Base-by-base conservation (phyloP, 2,797 vertebrate species). In the Hydrocynus forskahlii region DNA sequence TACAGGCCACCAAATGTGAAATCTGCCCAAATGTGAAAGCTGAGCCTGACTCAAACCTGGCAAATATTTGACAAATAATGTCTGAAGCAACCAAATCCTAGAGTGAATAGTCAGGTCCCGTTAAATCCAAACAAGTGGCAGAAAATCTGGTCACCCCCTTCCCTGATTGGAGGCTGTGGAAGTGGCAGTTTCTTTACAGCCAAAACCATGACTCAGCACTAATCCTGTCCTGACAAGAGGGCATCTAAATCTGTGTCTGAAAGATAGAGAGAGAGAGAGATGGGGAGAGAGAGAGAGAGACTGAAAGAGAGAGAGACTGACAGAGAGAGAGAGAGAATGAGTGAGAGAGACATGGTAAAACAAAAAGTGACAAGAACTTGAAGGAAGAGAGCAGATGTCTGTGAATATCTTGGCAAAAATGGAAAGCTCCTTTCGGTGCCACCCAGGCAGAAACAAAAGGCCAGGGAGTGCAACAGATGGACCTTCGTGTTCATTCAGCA, bases 171-270 rank as follows among this genome's bases (percentile, higher is more conserved):
- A 84, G 68, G 73, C 64, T 75, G 54, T 79, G 57, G 43, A 83
- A 76, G 81, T 72, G 23, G 71, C 10, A 57, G 76, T 84, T 86
- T 88, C 83, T 85, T 84, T 87, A 83, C 84, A 45, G 84, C 83
- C 89, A 89, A 85, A 88, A 69, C 59, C 19, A 73, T 48, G 35
- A 35, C 71, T 70, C 64, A 23, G 67, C 17, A 7, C 23, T 73
- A 78, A 81, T 69, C 69, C 35, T 59, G 48, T 52, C 69, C 79
- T 62, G 75, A 54, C 29, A 64, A 76, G 71, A 79, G 75, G 55
- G 78, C 52, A 79, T 84, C 81, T 77, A 81, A 84, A 76, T 7
- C 14, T 35, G 79, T 90, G 48, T 8, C 75, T 67, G 50, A 72
- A 12, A 72, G 43, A 17, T 10, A 25, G 66, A 13, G 2, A 66